Conservation (phyloP, 2,888 invertebrate genomes). For the Amphipoea oculea region DNA sequence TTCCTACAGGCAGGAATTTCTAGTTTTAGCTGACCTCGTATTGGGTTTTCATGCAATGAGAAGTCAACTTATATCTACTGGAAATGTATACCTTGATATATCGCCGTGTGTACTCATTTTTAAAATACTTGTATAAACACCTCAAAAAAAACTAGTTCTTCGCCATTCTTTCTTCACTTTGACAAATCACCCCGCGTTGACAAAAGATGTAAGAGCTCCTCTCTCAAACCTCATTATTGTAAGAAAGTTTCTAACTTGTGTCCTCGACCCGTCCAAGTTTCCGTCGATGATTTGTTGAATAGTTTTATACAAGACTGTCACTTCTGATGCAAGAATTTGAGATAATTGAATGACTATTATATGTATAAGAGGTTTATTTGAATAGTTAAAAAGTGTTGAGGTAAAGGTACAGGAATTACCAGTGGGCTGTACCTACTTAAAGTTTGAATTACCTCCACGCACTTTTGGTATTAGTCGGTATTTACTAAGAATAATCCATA, state of each 20-base stretch:
- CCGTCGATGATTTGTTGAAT: slow-evolving; percentile 61
- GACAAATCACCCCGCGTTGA: slow-evolving; percentile 1
- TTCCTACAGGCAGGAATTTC: too few species aligned
- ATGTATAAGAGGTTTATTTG: slow-evolving; percentile 33
- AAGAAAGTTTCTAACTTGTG: slow-evolving; percentile 58
- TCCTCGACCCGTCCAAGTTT: slow-evolving; percentile 31
- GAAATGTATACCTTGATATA: too few species aligned
- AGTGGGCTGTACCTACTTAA: background rate
- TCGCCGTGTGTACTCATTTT: too few species aligned
- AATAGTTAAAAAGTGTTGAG: slow-evolving; percentile 3
- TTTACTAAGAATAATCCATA: background rate
- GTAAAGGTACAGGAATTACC: background rate
- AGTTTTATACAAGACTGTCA: slow-evolving; percentile 49
- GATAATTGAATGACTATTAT: slow-evolving; percentile 40
- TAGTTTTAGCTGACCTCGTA: too few species aligned
- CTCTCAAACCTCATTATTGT: slow-evolving; percentile 2
- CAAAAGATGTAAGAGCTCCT: slow-evolving; percentile 33
- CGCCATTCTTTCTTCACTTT: background rate
- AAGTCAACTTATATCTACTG: too few species aligned
- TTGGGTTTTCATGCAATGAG: too few species aligned
- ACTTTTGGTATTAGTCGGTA: background rate
- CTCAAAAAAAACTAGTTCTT: background rate
- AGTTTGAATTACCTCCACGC: background rate
- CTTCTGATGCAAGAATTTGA: slow-evolving; percentile 42
- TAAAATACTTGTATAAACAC: too few species aligned